Evolutionary conservation across 2,888 invertebrate species (phyloP).

Genomic region (Drosophila rellima): DNA sequence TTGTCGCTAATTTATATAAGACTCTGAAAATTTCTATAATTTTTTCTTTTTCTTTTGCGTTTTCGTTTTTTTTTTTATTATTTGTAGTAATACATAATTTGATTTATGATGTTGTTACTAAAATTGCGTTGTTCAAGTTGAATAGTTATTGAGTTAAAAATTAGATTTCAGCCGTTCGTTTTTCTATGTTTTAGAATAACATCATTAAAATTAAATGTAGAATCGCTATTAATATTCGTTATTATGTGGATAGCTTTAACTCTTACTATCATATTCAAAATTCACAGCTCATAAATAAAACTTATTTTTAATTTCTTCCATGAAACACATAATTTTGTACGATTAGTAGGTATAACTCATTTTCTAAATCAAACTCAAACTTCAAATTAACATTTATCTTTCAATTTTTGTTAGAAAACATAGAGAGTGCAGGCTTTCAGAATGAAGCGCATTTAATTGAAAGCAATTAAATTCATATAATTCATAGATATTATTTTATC

Average conservation of each 20-base stretch:
- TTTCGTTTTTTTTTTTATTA: conserved; percentile 31
- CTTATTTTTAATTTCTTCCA: neutral
- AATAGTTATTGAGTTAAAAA: neutral
- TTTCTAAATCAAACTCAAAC: neutral
- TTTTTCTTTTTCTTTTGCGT: conserved; percentile 9
- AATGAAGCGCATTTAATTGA: conserved; percentile 53
- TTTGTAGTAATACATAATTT: conserved; percentile 7
- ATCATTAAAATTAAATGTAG: neutral
- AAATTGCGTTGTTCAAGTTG: conserved; percentile 9
- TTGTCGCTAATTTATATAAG: conserved; percentile 43
- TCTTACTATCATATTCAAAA: neutral
- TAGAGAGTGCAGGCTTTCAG: conserved; percentile 3
- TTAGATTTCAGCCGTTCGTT: neutral
- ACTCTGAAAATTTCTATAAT: neutral
- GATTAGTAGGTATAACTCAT: neutral
- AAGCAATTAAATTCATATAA: conserved; percentile 63
- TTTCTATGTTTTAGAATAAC: neutral
- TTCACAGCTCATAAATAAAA: neutral
- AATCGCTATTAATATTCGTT: neutral
- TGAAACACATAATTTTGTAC: neutral
- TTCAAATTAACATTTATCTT: neutral
- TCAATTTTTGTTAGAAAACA: neutral
- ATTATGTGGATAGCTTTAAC: neutral
- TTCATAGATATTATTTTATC: conserved; percentile 36
- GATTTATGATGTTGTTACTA: conserved; percentile 19